These are phyloP conservation scores for Antrozous pallidus DNA, from an alignment of 2,797 vertebrate species.

Conservation along the genomic window DNA sequence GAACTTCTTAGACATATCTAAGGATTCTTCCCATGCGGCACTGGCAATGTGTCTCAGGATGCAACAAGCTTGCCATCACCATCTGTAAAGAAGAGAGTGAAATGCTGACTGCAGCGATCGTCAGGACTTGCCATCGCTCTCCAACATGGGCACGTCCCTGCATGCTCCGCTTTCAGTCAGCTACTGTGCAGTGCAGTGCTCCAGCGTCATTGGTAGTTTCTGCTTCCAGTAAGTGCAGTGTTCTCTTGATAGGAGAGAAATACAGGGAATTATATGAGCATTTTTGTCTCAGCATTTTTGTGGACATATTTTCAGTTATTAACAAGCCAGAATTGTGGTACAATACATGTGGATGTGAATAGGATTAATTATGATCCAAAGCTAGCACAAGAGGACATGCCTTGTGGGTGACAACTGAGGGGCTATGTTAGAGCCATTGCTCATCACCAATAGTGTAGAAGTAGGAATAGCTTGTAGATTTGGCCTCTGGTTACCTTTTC, in stretches of 20 bases:
- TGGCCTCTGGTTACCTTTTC: slow-evolving; percentile 42
- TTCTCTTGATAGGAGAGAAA: background rate
- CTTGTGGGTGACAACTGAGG: background rate
- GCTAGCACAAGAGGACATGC: background rate
- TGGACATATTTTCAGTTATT: slow-evolving; percentile 29
- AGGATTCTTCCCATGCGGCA: background rate
- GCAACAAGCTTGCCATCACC: background rate
- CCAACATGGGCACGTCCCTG: background rate
- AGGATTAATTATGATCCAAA: slow-evolving; percentile 38
- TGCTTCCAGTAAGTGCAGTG: background rate
- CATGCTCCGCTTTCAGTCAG: background rate
- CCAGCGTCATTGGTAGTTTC: background rate
- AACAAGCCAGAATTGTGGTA: background rate
- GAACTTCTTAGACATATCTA: background rate
- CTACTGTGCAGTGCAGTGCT: background rate
- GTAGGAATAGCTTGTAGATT: slow-evolving; percentile 14
- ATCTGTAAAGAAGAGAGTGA: background rate
- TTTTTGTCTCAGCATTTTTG: background rate
- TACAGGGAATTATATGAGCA: background rate
- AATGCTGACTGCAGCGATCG: background rate
- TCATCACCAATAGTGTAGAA: background rate
- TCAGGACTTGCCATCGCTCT: background rate
- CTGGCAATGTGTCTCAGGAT: background rate
- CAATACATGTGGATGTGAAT: background rate
- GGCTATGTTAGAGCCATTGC: background rate